Conservation (phyloP, 2,113 vertebrate species). For the Copsychus sechellarum region DNA sequence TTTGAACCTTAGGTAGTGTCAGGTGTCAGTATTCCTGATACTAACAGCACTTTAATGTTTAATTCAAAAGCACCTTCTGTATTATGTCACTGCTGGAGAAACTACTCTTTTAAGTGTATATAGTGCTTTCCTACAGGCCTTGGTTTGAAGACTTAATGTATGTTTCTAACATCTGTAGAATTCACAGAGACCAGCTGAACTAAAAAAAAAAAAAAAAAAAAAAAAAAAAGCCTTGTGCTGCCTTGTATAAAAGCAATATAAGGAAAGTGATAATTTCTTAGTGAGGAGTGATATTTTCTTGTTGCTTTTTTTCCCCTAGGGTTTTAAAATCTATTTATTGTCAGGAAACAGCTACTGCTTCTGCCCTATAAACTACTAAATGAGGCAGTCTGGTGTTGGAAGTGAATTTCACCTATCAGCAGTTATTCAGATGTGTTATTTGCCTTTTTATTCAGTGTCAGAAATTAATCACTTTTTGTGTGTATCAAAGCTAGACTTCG, state of each 20-base stretch:
- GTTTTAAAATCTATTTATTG: neutral
- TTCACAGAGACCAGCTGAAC: neutral
- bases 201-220: neutral
- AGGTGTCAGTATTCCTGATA: neutral
- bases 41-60: neutral
- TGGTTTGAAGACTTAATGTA: neutral
- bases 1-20: neutral
- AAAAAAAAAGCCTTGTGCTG: neutral
- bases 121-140: neutral
- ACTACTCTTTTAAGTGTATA: neutral
- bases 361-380: neutral
- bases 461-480: neutral
- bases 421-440: neutral
- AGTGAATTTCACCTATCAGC: neutral
- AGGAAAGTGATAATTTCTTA: neutral
- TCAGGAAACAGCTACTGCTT: neutral
- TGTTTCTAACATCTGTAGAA: neutral
- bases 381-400: neutral
- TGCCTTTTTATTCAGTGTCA: neutral
- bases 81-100: neutral
- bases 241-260: neutral
- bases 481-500: neutral
- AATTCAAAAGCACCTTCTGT: neutral
- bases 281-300: neutral
- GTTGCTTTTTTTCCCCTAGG: rapidly evolving